A percentile compares a stretch with the other conserved stretches of the same genome.
Conservation (phyloP, 2,797 vertebrate genomes). For the Sphenopsis melanotis region DNA sequence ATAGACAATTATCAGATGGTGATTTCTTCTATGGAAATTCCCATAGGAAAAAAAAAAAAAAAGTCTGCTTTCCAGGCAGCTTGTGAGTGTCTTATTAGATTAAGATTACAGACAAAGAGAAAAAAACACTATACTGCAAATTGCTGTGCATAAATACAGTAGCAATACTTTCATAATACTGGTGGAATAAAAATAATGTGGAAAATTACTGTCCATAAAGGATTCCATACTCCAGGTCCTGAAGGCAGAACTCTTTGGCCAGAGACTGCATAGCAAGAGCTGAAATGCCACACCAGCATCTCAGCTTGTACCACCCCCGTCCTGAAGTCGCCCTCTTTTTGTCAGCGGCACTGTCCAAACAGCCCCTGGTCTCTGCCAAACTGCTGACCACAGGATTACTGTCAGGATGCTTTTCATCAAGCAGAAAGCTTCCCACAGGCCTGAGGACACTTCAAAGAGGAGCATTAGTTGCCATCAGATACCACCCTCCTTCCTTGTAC, state of each 20-base stretch:
- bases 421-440: neutral
- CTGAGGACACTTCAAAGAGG: neutral
- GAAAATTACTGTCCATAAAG: neutral
- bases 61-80: neutral
- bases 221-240: neutral
- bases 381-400: neutral
- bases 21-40: neutral
- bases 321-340: neutral
- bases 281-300: neutral
- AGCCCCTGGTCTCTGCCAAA: neutral
- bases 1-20: neutral
- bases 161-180: neutral
- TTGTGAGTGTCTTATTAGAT: conserved; percentile 9
- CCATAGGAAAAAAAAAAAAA: neutral
- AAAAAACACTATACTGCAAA: neutral
- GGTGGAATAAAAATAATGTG: neutral
- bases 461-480: neutral
- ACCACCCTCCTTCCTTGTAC: neutral
- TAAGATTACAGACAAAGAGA: neutral
- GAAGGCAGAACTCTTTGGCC: neutral
- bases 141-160: neutral
- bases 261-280: neutral
- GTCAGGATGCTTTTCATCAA: neutral
- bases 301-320: fast-evolving
- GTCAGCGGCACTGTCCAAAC: neutral